Percentiles rank a stretch among this genome's conserved stretches.
Evolutionary conservation across 2,888 invertebrate genomes (phyloP).

Genomic region (Drosophila koepferae): DNA sequence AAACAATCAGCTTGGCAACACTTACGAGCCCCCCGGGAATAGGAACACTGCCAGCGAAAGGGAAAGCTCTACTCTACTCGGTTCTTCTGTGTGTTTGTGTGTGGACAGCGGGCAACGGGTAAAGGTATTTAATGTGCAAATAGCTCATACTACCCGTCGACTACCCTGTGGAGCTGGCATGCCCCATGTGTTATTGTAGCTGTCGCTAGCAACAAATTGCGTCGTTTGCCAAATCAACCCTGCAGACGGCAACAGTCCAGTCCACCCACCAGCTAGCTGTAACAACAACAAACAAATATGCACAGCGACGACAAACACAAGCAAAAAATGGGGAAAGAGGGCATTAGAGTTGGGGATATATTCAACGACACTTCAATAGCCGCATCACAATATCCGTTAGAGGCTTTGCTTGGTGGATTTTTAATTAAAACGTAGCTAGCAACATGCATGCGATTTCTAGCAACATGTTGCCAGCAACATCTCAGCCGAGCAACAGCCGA

Average conservation of each 20-base stretch:
- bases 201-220: conserved; percentile 72
- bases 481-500: conserved; percentile 20
- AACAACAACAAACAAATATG: conserved; percentile 60
- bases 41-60: conserved; percentile 42
- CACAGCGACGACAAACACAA: conserved; percentile 61
- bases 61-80: conserved; percentile 39
- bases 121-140: conserved; percentile 82
- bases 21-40: conserved; percentile 71
- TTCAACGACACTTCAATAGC: conserved; percentile 71
- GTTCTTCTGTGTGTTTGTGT: not conserved
- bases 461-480: conserved; percentile 35
- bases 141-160: conserved; percentile 57
- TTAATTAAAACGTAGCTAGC: conserved; percentile 70
- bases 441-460: conserved; percentile 32
- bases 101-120: conserved; percentile 65
- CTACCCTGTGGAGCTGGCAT: conserved; percentile 28
- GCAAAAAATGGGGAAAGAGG: not conserved
- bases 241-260: conserved; percentile 43
- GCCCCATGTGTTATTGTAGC: conserved; percentile 52
- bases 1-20: conserved; percentile 75
- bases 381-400: conserved; percentile 70
- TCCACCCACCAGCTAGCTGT: conserved; percentile 9
- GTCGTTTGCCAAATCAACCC: conserved; percentile 78
- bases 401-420: conserved; percentile 33
- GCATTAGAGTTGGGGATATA: conserved; percentile 17